A percentile compares a stretch with the other conserved stretches of the same genome.
phyloP scores from a whole-genome alignment of 2,888 invertebrate species.

The Allygus modestus region DNA sequence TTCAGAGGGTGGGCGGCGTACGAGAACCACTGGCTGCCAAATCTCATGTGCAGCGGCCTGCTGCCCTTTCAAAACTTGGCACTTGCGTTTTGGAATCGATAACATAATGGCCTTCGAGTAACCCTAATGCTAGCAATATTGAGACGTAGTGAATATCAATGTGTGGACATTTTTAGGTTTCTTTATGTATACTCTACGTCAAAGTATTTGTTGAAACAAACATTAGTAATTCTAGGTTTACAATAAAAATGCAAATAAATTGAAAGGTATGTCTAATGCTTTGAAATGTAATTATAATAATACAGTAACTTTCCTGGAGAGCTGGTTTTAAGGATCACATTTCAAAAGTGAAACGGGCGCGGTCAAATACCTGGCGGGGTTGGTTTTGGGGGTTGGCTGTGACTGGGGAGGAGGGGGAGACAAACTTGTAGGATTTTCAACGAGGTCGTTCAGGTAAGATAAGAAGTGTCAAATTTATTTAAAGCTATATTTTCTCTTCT shows the following conservation, averaged over 20 bases:
- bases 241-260: neutral
- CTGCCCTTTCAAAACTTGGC: constrained; percentile 42
- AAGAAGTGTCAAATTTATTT: neutral
- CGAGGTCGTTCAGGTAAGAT: neutral
- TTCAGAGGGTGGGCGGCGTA: constrained; percentile 1
- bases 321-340: neutral
- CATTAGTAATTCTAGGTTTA: neutral
- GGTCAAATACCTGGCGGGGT: constrained; percentile 19
- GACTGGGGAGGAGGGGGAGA: neutral
- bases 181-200: neutral
- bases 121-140: neutral
- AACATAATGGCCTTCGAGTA: neutral
- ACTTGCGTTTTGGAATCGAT: neutral
- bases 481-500: neutral
- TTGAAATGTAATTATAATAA: neutral
- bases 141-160: neutral
- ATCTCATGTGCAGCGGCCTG: constrained; percentile 17
- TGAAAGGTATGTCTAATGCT: too few species aligned
- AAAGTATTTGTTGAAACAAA: neutral
- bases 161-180: neutral
- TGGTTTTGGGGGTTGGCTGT: neutral
- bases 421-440: constrained; percentile 38
- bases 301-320: neutral
- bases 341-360: neutral
- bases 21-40: neutral